These are phyloP conservation scores for Equus quagga DNA, from an alignment of 2,113 vertebrate genomes.

Conservation along the genomic window DNA sequence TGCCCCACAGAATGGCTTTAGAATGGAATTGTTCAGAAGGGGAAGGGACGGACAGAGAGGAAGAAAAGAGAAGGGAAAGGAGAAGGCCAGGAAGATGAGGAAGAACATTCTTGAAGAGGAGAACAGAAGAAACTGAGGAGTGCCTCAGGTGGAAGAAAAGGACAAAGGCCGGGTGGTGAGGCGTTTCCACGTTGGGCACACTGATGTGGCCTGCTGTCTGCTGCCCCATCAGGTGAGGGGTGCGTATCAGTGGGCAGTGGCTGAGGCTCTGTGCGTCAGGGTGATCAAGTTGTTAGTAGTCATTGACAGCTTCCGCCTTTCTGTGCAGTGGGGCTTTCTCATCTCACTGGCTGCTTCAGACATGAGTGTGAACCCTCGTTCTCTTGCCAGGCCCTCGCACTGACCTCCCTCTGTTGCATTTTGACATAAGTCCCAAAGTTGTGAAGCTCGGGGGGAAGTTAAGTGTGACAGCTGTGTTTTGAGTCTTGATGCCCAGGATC, in stretches of 20 bases:
- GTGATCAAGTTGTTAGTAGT: neutral
- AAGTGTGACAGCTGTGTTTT: neutral
- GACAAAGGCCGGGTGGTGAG: neutral
- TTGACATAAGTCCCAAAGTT: neutral
- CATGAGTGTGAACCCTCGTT: neutral
- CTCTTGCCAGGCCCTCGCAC: too few species aligned
- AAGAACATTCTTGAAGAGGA: neutral
- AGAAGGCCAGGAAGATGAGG: neutral
- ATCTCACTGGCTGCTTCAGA: neutral
- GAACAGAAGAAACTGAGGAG: neutral
- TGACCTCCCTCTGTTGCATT: neutral
- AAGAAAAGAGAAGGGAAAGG: neutral
- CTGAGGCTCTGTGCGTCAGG: neutral
- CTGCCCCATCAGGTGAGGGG: neutral
- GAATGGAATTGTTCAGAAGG: neutral
- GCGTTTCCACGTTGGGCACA: neutral
- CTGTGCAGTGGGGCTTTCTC: neutral
- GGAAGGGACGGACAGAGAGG: neutral
- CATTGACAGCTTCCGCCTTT: neutral
- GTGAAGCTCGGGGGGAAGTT: neutral
- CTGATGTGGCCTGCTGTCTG: neutral
- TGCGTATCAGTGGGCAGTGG: rapidly evolving
- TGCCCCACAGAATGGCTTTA: neutral
- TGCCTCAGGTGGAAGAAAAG: neutral
- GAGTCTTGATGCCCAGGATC: neutral